A percentile compares a stretch with the other conserved stretches of the same genome.
These are phyloP conservation scores for Urocyon cinereoargenteus DNA, from an alignment of 2,797 vertebrate species.

Conservation along the genomic window DNA sequence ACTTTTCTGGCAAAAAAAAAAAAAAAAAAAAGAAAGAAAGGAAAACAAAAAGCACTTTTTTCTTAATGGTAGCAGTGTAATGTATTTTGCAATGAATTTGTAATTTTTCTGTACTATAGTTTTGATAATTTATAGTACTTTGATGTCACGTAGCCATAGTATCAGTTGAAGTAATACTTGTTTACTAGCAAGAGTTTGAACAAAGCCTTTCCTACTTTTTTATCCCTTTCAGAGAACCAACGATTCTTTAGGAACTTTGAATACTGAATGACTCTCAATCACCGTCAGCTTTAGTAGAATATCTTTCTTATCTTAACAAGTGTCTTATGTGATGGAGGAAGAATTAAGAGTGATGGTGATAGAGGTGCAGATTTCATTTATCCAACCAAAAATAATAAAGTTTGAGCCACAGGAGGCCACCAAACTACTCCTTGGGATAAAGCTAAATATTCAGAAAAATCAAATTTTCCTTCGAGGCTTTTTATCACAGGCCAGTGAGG, in stretches of 20 bases:
- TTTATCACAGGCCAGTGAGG: background rate
- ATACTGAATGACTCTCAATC: constrained; percentile 80
- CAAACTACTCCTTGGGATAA: constrained; percentile 64
- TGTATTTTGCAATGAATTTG: constrained; percentile 98
- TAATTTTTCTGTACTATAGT: constrained; percentile 97
- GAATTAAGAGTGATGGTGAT: constrained; percentile 39
- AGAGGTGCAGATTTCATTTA: constrained; percentile 34
- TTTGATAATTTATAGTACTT: constrained; percentile 99
- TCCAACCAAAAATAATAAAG: constrained; percentile 65
- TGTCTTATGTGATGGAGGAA: constrained; percentile 74
- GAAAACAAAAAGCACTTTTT: constrained; percentile 90
- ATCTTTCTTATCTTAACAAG: constrained; percentile 54
- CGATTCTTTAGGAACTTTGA: constrained; percentile 78
- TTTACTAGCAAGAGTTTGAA: constrained; percentile 93
- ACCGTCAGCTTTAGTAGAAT: constrained; percentile 77
- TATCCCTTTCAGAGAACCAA: constrained; percentile 89
- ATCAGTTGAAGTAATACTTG: constrained; percentile 96
- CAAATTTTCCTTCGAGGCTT: constrained; percentile 26
- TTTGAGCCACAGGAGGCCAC: constrained; percentile 63
- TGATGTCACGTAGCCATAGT: constrained; percentile 97
- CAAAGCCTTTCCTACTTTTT: constrained; percentile 98
- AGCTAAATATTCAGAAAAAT: constrained; percentile 55
- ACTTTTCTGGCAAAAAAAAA: constrained; percentile 87
- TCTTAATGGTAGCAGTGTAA: constrained; percentile 93
- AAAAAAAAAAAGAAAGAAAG: constrained; percentile 82